Evolutionary conservation across 2,888 invertebrate species (phyloP).

Genomic region (Cremastinae sp.): DNA sequence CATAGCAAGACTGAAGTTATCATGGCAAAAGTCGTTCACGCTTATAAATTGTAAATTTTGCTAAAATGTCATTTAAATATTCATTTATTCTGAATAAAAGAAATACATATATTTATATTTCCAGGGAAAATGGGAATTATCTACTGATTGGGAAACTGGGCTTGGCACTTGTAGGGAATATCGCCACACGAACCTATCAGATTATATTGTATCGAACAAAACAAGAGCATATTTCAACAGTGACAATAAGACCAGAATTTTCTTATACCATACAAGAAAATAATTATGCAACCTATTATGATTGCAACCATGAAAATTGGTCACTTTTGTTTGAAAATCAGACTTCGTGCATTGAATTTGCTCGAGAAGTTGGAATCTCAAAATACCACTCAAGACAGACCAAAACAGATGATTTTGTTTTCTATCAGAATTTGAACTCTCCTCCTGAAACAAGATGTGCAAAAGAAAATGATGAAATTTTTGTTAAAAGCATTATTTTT

Average conservation of each 20-base stretch:
- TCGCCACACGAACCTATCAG: constrained; percentile 70
- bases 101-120: constrained; percentile 35
- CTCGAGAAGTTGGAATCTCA: constrained; percentile 73
- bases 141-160: constrained; percentile 75
- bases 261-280: constrained; percentile 72
- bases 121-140: constrained; percentile 74
- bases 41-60: constrained; percentile 71
- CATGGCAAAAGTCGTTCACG: constrained; percentile 72
- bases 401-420: constrained; percentile 66
- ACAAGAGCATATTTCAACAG: constrained; percentile 72
- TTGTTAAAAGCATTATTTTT: constrained; percentile 68
- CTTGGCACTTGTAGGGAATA: constrained; percentile 74
- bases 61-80: constrained; percentile 34
- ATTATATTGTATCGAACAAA: constrained; percentile 76
- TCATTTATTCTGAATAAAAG: not conserved
- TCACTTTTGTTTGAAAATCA: constrained; percentile 81
- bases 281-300: constrained; percentile 79
- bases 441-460: constrained; percentile 59
- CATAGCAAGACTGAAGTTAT: constrained; percentile 71
- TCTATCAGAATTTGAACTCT: constrained; percentile 71
- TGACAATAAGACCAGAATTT: constrained; percentile 72
- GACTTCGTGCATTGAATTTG: constrained; percentile 74
- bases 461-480: constrained; percentile 69
- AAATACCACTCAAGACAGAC: constrained; percentile 68
- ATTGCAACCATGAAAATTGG: constrained; percentile 82